Base-by-base conservation (phyloP, 2,113 vertebrate genomes). In the Acanthisitta chloris region DNA sequence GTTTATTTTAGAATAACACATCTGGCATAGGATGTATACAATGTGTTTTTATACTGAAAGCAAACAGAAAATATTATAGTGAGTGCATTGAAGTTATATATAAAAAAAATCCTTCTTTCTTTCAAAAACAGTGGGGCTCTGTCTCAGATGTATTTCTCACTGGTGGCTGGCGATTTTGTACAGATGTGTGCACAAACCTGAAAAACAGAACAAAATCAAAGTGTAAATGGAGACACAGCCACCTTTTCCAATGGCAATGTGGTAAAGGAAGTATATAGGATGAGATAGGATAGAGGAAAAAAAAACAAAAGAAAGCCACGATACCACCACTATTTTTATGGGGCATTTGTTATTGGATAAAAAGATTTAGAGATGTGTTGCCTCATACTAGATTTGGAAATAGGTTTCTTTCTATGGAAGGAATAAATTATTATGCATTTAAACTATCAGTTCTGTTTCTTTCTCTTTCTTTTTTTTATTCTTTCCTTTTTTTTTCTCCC, bases 101-200 rank as follows among this genome's bases (percentile, higher is more conserved):
- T n/a, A 1, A 12, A 61, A 67, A 58, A 26, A 38, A 26, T 46
- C 10, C 13, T 70, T 43, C 38, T 76, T 76, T 40, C 8, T 82
- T 74, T 43, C 7, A 51, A 55, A 88, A 58, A 40, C 3, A 0
- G 46, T 36, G 3, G 0, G 1, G 34, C 1, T 28, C 15, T 34
- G 2, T 49, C 15, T 87, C 28, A 59, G 29, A 45, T 2, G 10
- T 61, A 29, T 64, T 90, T 93, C 17, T 48, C 15, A 51, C 16
- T 34, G 8, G 6, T 55, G 5, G 20, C 10, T 29, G 20, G 52
- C 70, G 4, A 46, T 76, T 80, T 70, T 58, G 3, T 57, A n/a
- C 16, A 6, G 20, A 62, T 29, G 1, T 23, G 3, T 70, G 16
- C 9, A 14, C 8, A 48, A 20, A 36, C 12, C 8, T 49, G 57